Conservation (phyloP, 1,140 invertebrate genomes). For the Arion vulgaris region DNA sequence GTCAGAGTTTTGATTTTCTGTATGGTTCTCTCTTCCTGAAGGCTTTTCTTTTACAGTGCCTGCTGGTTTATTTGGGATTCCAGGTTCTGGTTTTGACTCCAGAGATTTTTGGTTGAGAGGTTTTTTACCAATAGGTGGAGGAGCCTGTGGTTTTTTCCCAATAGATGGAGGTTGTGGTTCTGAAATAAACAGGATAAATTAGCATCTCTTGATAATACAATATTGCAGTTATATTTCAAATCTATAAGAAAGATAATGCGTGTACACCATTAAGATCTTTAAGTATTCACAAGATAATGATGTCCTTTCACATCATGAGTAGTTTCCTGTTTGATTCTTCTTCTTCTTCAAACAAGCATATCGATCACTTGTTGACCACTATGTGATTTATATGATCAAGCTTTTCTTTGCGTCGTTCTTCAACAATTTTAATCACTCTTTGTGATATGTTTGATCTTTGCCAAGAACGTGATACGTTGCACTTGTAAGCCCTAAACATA, state of each 20-base stretch:
- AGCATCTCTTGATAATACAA: background rate
- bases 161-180: conserved; percentile 24
- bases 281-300: no score
- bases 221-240: background rate
- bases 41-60: conserved; percentile 2
- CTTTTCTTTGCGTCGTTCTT: no score
- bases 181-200: conserved; percentile 15
- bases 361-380: no score
- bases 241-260: background rate
- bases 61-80: conserved; percentile 49
- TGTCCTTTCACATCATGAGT: no score
- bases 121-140: conserved; percentile 70
- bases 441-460: no score
- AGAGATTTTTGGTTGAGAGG: conserved; percentile 40
- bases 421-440: no score
- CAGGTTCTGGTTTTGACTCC: conserved; percentile 16
- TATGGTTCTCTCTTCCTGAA: conserved; percentile 1
- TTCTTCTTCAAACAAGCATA: no score
- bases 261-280: no score
- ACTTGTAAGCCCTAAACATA: no score
- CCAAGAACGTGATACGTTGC: no score
- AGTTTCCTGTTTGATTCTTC: no score
- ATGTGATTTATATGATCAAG: no score
- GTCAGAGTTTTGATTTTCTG: conserved; percentile 6
- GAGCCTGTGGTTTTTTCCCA: conserved; percentile 69